These are phyloP conservation scores for Apeira syringaria DNA, from an alignment of 2,888 invertebrate species.

Conservation along the genomic window DNA sequence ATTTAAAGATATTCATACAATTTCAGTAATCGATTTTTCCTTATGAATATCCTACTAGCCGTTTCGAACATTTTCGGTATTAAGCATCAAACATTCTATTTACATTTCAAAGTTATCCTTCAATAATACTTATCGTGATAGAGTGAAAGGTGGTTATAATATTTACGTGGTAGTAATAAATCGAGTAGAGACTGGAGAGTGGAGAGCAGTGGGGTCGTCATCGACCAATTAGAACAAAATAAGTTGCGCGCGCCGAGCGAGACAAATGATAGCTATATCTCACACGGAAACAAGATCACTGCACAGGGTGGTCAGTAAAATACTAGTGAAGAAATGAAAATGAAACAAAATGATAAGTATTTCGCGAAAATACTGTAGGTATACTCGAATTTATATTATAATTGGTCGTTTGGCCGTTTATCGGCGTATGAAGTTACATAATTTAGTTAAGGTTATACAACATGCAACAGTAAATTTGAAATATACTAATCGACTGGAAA, in stretches of 20 bases:
- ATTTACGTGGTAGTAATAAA: slow-evolving; percentile 19
- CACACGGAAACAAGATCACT: slow-evolving; percentile 30
- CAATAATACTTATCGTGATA: background rate
- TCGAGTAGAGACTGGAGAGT: slow-evolving; percentile 23
- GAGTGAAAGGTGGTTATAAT: slow-evolving; percentile 1
- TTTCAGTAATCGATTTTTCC: slow-evolving; percentile 6
- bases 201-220: slow-evolving; percentile 25
- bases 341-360: no score
- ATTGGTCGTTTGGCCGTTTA: no score
- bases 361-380: no score
- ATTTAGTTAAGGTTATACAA: no score
- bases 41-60: background rate
- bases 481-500: no score
- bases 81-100: background rate
- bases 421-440: no score
- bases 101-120: background rate
- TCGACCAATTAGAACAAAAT: slow-evolving; percentile 35
- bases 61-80: background rate
- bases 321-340: no score
- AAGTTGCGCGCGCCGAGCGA: slow-evolving; percentile 26
- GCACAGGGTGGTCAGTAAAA: slow-evolving; percentile 24
- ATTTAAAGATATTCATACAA: slow-evolving; percentile 4
- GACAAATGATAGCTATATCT: slow-evolving; percentile 34
- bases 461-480: no score
- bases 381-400: no score